Conservation (phyloP, 2,113 vertebrate species). For the Chaetodon auriga region DNA sequence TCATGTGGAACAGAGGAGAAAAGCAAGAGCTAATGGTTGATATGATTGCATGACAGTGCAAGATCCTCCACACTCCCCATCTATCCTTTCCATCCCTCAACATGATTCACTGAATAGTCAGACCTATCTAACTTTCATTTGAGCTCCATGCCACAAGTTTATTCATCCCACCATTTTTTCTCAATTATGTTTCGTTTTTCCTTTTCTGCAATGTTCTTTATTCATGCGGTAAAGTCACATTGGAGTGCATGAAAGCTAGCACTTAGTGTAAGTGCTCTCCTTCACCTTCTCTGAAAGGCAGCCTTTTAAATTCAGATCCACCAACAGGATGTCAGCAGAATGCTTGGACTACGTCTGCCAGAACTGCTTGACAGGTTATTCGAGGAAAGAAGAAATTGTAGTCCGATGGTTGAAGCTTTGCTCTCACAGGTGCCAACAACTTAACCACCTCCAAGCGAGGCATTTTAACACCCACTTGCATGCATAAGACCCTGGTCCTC, state of each 20-base stretch:
- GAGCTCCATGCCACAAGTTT: background rate
- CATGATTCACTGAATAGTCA: background rate
- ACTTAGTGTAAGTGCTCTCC: slow-evolving; percentile 58
- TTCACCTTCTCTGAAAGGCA: slow-evolving; percentile 20
- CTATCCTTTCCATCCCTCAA: background rate
- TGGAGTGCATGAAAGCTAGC: slow-evolving; percentile 50
- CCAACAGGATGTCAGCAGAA: slow-evolving; percentile 43
- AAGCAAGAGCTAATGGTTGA: background rate
- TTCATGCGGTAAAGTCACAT: slow-evolving; percentile 21
- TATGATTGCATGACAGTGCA: background rate
- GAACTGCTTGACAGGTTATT: slow-evolving; percentile 23
- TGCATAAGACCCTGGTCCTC: background rate
- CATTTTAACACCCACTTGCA: background rate
- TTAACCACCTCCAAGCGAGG: background rate
- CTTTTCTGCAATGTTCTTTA: slow-evolving; percentile 14
- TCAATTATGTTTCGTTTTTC: background rate
- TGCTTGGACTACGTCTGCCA: background rate
- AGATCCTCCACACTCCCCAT: background rate
- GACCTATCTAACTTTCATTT: background rate
- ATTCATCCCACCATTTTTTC: slow-evolving; percentile 3
- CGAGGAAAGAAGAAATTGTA: background rate
- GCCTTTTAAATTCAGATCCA: slow-evolving; percentile 53
- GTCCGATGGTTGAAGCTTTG: background rate
- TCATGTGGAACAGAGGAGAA: background rate
- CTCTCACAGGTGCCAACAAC: slow-evolving; percentile 3